These are phyloP conservation scores for Drosophila subobscura DNA, from an alignment of 1,140 invertebrate genomes.

Conservation along the genomic window DNA sequence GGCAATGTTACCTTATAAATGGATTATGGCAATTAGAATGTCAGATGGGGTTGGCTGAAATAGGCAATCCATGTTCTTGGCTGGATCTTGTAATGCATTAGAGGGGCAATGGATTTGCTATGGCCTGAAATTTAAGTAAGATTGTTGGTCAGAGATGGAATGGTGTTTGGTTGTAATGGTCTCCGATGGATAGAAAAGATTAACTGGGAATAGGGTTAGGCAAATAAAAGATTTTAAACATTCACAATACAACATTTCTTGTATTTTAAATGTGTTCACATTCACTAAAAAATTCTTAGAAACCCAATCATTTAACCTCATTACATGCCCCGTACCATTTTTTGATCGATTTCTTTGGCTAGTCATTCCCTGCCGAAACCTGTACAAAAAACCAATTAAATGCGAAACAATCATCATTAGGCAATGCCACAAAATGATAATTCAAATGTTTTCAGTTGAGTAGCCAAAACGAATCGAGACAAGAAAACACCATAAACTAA, in stretches of 20 bases:
- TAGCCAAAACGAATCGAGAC: slow-evolving; percentile 57
- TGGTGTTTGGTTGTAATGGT: slow-evolving; percentile 16
- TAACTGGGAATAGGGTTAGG: neutral
- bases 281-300: neutral
- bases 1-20: slow-evolving; percentile 65
- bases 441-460: slow-evolving; percentile 65
- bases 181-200: neutral
- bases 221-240: neutral
- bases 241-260: neutral
- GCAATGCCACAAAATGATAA: slow-evolving; percentile 71
- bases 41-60: slow-evolving; percentile 12
- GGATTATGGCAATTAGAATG: slow-evolving; percentile 78
- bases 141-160: slow-evolving; percentile 31
- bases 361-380: slow-evolving; percentile 41
- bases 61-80: slow-evolving; percentile 31
- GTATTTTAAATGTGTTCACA: neutral
- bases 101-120: slow-evolving; percentile 38
- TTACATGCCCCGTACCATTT: neutral
- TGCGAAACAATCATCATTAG: slow-evolving; percentile 64
- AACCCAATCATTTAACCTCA: slow-evolving; percentile 15
- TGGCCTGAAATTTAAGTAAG: neutral
- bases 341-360: slow-evolving; percentile 19
- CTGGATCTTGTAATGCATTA: slow-evolving; percentile 23
- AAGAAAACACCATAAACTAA: slow-evolving; percentile 50
- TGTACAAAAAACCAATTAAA: slow-evolving; percentile 61